Evolutionary conservation across 2,888 invertebrate species (phyloP).

Genomic region (Hetaerina titia): DNA sequence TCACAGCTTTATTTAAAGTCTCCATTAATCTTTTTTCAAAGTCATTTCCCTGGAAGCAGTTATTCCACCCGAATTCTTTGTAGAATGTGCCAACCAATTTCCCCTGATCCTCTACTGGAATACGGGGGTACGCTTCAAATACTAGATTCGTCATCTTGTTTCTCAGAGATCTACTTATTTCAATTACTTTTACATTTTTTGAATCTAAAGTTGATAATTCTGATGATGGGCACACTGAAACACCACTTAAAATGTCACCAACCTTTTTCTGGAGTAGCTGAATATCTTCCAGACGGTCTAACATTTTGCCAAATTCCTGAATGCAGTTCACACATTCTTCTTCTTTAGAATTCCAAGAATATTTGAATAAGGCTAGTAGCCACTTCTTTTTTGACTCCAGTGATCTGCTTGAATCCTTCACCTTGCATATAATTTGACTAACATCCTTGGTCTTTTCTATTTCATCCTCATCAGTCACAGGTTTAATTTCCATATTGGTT

Average conservation of each 20-base stretch:
- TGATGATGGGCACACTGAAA: neutral
- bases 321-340: constrained; percentile 15
- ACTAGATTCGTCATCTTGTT: neutral
- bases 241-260: neutral
- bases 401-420: neutral
- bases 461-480: constrained; percentile 36
- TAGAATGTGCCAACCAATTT: constrained; percentile 3
- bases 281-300: neutral
- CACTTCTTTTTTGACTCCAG: constrained; percentile 30
- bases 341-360: neutral
- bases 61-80: neutral
- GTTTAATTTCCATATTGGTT: constrained; percentile 42
- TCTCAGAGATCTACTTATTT: neutral
- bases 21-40: constrained; percentile 20
- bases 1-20: constrained; percentile 38
- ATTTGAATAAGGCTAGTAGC: constrained; percentile 1
- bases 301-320: neutral
- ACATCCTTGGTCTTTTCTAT: neutral
- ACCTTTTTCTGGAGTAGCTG: constrained; percentile 22
- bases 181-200: neutral
- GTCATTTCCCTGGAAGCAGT: neutral
- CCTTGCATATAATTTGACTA: neutral
- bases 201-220: neutral
- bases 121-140: neutral
- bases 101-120: constrained; percentile 16